phyloP scores from a whole-genome alignment of 2,888 invertebrate genomes.

The Copidosoma aretas region DNA sequence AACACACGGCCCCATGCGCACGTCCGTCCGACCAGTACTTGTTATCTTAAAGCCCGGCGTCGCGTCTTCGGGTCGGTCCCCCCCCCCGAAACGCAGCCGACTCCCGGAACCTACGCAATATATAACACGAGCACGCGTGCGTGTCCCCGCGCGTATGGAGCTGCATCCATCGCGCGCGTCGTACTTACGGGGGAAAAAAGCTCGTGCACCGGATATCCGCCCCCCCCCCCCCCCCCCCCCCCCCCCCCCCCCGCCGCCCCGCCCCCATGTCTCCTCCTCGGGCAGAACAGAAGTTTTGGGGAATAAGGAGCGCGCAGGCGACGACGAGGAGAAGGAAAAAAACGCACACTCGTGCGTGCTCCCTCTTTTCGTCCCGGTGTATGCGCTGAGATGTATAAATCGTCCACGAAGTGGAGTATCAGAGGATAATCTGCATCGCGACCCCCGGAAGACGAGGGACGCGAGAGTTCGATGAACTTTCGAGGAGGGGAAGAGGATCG shows the following conservation, averaged over 20 bases:
- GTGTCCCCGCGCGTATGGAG: no score
- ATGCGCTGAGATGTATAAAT: constrained; percentile 36
- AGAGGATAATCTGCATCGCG: constrained; percentile 7
- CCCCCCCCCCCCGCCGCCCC: no score
- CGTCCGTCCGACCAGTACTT: neutral
- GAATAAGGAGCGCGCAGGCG: neutral
- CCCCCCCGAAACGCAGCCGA: no score
- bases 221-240: constrained; percentile 29
- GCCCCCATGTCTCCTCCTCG: no score
- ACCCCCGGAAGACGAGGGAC: constrained; percentile 27
- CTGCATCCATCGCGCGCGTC: no score
- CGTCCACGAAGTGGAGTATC: constrained; percentile 25
- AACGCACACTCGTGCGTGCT: constrained; percentile 33
- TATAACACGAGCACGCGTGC: no score
- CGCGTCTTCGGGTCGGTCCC: no score
- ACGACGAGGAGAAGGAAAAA: constrained; percentile 19
- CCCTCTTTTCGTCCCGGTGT: no score
- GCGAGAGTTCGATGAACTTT: constrained; percentile 38
- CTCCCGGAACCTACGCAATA: no score
- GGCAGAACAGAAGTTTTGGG: no score
- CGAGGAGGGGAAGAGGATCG: constrained; percentile 15
- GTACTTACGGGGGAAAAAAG: constrained; percentile 1
- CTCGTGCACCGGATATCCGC: constrained; percentile 59
- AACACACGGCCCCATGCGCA: no score
- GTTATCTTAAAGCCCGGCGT: constrained; percentile 1